These are phyloP conservation scores for Semnornis frantzii DNA, from an alignment of 2,113 vertebrate species.

Conservation along the genomic window DNA sequence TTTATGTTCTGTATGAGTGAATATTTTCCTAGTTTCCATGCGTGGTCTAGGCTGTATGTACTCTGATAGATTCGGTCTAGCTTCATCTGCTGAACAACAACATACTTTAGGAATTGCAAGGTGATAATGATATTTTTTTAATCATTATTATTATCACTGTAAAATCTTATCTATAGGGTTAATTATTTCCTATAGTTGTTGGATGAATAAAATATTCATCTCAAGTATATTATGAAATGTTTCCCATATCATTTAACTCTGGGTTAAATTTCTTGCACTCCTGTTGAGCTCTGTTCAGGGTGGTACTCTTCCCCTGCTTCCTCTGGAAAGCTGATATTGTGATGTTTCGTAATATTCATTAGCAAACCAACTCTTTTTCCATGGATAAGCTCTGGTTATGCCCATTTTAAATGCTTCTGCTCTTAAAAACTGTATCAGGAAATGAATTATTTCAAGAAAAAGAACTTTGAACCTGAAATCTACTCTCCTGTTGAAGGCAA, in stretches of 20 bases:
- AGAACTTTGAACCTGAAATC: background rate
- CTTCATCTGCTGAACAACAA: background rate
- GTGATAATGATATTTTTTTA: background rate
- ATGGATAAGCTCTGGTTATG: background rate
- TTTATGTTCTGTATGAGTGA: background rate
- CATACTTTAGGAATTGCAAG: background rate
- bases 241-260: background rate
- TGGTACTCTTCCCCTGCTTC: conserved; percentile 2
- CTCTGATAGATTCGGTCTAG: background rate
- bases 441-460: background rate
- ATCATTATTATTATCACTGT: background rate
- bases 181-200: conserved; percentile 35
- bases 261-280: conserved; percentile 16
- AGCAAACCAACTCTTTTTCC: conserved; percentile 22
- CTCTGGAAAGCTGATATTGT: conserved; percentile 42
- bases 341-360: background rate
- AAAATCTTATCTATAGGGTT: conserved; percentile 12
- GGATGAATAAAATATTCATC: conserved; percentile 4
- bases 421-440: background rate
- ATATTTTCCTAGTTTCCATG: background rate
- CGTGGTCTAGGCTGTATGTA: background rate
- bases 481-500: background rate
- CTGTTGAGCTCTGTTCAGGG: background rate
- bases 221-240: background rate
- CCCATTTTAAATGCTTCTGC: background rate